Percentiles rank a stretch among this genome's conserved stretches.
phyloP scores from a whole-genome alignment of 2,113 vertebrate species.

The Pteruthius melanotis region DNA sequence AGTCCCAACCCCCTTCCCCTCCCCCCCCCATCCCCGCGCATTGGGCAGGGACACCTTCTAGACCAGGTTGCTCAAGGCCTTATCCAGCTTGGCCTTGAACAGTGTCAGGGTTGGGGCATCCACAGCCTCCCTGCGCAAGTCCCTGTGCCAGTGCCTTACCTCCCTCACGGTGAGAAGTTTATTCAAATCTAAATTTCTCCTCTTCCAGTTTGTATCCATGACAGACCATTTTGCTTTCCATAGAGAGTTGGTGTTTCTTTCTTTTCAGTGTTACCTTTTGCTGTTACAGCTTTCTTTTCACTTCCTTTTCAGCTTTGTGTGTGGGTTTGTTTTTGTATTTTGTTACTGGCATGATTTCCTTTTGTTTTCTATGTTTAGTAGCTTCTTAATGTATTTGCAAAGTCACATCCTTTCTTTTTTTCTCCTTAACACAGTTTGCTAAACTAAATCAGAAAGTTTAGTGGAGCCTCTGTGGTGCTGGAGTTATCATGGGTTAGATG shows the following conservation, averaged over 20 bases:
- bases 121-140: no score
- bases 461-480: neutral
- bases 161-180: neutral
- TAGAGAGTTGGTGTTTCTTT: neutral
- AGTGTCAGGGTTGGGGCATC: neutral
- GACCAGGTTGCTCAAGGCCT: neutral
- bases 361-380: neutral
- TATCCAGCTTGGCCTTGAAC: neutral
- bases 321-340: neutral
- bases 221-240: accelerated
- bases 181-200: neutral
- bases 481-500: neutral
- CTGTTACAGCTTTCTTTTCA: neutral
- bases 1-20: neutral
- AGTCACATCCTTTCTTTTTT: neutral
- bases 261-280: neutral
- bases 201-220: neutral
- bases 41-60: neutral
- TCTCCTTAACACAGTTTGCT: neutral
- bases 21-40: accelerated
- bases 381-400: neutral
- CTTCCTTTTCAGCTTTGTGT: neutral
- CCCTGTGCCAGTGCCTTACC: neutral
- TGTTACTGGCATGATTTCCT: neutral
- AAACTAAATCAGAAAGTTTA: neutral